A percentile compares a stretch with the other conserved stretches of the same genome.
Evolutionary conservation across 1,140 invertebrate species (phyloP).

Genomic region (Helicoverpa zea): DNA sequence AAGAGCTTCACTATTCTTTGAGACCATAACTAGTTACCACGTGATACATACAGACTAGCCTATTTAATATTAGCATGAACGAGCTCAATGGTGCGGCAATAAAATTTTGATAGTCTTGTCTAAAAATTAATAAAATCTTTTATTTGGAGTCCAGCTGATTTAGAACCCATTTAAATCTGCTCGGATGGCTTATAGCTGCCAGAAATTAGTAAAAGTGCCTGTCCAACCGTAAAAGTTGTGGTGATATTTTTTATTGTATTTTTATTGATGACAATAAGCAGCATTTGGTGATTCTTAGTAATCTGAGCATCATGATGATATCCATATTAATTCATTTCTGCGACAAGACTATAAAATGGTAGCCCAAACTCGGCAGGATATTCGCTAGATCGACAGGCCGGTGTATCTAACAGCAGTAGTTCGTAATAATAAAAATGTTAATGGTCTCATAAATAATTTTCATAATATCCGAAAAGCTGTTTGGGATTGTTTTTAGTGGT

Average conservation of each 20-base stretch:
- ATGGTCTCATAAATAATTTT: constrained; percentile 44
- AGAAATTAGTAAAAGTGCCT: constrained; percentile 10
- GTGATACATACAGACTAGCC: constrained; percentile 10
- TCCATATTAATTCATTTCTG: constrained; percentile 15
- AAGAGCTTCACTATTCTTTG: background rate
- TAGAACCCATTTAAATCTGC: constrained; percentile 34
- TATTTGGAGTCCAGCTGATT: constrained; percentile 47
- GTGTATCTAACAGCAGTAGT: constrained; percentile 10
- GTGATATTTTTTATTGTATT: constrained; percentile 36
- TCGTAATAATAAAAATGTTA: constrained; percentile 28
- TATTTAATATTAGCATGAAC: constrained; percentile 24
- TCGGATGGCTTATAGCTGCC: constrained; percentile 23
- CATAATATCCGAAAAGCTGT: constrained; percentile 34
- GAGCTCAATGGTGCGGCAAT: constrained; percentile 13
- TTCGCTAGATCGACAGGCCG: constrained; percentile 24
- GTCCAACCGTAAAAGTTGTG: constrained; percentile 17
- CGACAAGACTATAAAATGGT: background rate
- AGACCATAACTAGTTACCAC: background rate
- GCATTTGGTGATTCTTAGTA: constrained; percentile 4
- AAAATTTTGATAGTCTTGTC: constrained; percentile 42
- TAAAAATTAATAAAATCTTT: constrained; percentile 21
- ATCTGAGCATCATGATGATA: constrained; percentile 6
- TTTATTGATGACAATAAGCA: constrained; percentile 36
- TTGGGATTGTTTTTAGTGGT: constrained; percentile 28
- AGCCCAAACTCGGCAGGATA: constrained; percentile 8